Base-by-base conservation (phyloP, 53 echinoderm and acorn worm species). In the Zoroaster sp. region DNA sequence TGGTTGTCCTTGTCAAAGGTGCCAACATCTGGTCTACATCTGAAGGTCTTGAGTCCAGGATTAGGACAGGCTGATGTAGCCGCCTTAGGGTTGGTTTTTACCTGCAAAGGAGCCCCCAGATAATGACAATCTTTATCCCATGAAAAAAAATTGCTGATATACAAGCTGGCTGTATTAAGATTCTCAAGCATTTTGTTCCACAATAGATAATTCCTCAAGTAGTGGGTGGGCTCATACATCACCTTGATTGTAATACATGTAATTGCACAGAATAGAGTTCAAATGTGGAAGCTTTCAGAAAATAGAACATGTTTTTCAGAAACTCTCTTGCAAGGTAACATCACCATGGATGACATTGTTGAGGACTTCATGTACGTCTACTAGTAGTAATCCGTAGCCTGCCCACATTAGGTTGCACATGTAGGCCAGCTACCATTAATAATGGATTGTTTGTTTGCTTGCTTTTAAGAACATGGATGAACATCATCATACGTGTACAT, bases 31-130 rank as follows among this genome's bases (percentile, higher is more conserved):
- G 76, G 76, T 35, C 20, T 76, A 17, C 32, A 76, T 51, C 76
- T 17, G 46, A 76, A 76, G 76, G 76, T 76, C 76, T 49, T 76
- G 76, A 49, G 51, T 47, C 15, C 4, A 45, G 75, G 75, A 75
- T 75, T 43, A 59, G 31, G 75, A 75, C 75, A 75, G 76, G 49
- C 76, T 51, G 42, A 51, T 46, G 23, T 42, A 47, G 51, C 35
- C 34, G 10, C 7, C 51, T 51, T 41, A 20, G 74, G 30, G 51
- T 76, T 76, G 75, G 44, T 75, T 44, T 44, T 14, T 75, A 75
- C 33, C 15, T 47, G 44, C 31, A 45, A 75, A 44, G 20, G 18
- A 30, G 8, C 18, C 75, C 46, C 13, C 12, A 21, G 30, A 23
- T 39, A 44, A 38, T 43, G 30, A 59, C 63, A 59, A 59, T 59